Percentiles rank a stretch among this genome's conserved stretches.
phyloP scores from a whole-genome alignment of 2,797 vertebrate genomes.

The Cryptoprocta ferox region DNA sequence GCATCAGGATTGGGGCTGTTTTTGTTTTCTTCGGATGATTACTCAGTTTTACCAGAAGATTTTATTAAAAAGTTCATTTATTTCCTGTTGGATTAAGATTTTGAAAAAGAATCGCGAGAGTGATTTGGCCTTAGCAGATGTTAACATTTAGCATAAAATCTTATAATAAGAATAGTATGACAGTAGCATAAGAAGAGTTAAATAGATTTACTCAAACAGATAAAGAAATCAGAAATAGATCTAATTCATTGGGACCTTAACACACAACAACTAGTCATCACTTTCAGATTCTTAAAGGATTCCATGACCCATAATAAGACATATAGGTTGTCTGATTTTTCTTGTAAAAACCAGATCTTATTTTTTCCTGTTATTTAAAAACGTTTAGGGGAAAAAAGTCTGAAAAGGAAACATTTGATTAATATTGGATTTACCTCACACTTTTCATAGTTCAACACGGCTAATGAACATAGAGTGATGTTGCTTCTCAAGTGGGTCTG shows the following conservation, averaged over 20 bases:
- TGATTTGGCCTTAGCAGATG: background rate
- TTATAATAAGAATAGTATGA: background rate
- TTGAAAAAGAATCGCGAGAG: background rate
- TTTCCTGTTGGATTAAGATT: slow-evolving; percentile 17
- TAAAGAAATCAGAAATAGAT: background rate
- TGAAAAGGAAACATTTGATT: background rate
- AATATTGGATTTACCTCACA: background rate
- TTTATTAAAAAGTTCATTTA: slow-evolving; percentile 31
- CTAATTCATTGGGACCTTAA: background rate
- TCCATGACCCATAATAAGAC: background rate
- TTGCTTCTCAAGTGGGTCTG: background rate
- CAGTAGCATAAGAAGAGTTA: background rate
- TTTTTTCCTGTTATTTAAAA: slow-evolving; percentile 50
- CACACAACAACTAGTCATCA: background rate
- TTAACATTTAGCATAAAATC: slow-evolving; percentile 24
- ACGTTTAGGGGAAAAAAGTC: slow-evolving; percentile 49
- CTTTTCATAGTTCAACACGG: slow-evolving; percentile 19
- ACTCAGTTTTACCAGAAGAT: background rate
- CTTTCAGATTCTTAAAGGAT: slow-evolving; percentile 27
- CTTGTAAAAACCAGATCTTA: background rate
- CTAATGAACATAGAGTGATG: background rate
- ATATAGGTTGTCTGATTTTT: slow-evolving; percentile 20
- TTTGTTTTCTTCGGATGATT: slow-evolving; percentile 28
- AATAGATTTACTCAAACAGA: background rate
- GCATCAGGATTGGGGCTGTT: background rate